These are phyloP conservation scores for Chrysochloris asiatica DNA, from an alignment of 2,113 vertebrate genomes.

Conservation along the genomic window DNA sequence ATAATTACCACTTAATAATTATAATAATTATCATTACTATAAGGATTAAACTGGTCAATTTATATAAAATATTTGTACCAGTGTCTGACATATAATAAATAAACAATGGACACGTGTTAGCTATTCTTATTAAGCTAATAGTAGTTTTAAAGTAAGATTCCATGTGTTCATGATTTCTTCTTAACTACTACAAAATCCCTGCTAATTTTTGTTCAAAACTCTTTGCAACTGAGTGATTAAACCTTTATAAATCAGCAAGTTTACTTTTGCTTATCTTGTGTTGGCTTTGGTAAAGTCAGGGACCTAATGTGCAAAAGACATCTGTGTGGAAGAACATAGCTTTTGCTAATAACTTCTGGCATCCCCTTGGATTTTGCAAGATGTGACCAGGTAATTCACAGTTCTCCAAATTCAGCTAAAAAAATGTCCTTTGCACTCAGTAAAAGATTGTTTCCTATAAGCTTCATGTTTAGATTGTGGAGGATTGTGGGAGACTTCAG, in stretches of 20 bases:
- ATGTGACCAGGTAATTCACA: not conserved
- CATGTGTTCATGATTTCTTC: not conserved
- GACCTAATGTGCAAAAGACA: not conserved
- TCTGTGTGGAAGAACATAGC: conserved; percentile 38
- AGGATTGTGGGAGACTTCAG: conserved; percentile 1
- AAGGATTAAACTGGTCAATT: not conserved
- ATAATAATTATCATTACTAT: too few species aligned
- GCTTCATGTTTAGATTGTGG: not conserved
- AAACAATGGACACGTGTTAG: not conserved
- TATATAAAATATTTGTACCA: not conserved
- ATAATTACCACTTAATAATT: conserved; percentile 2
- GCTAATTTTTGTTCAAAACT: not conserved
- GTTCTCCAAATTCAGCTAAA: conserved; percentile 41
- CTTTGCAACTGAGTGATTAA: not conserved
- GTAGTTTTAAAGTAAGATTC: not conserved
- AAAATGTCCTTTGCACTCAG: conserved; percentile 6
- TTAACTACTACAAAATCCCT: not conserved
- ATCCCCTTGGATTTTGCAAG: conserved; percentile 24
- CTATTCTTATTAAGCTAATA: not conserved
- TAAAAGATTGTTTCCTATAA: conserved; percentile 15
- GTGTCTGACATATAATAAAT: not conserved
- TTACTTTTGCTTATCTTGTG: conserved; percentile 47
- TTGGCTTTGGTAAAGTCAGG: conserved; percentile 31
- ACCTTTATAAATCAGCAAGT: not conserved
- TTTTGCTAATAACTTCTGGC: conserved; percentile 47